Evolutionary conservation across 2,113 vertebrate genomes (phyloP).

Genomic region (Bagarius yarrelli): DNA sequence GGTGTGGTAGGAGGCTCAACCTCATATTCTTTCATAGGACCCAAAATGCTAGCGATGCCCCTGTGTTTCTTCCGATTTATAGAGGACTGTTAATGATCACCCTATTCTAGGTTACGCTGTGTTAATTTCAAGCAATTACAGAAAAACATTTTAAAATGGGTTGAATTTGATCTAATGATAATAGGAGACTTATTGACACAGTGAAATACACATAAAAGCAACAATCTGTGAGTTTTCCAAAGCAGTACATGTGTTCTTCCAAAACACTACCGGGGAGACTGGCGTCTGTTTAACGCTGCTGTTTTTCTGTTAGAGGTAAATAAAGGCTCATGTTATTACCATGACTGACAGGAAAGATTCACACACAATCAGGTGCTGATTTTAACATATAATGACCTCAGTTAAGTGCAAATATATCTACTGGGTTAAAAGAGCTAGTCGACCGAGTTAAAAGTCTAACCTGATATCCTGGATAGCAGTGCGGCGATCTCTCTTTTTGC

Average conservation of each 20-base stretch:
- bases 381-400: too few species aligned
- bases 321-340: not conserved
- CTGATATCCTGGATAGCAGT: conserved; percentile 93
- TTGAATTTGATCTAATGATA: too few species aligned
- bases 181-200: too few species aligned
- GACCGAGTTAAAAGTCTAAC: conserved; percentile 66
- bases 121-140: too few species aligned
- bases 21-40: too few species aligned
- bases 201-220: too few species aligned
- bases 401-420: not conserved
- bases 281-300: not conserved
- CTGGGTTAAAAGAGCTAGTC: not conserved
- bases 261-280: not conserved
- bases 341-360: not conserved
- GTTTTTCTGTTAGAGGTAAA: not conserved
- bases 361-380: not conserved
- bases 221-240: not conserved
- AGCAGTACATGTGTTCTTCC: not conserved
- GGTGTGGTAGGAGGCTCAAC: too few species aligned
- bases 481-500: conserved; percentile 91
- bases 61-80: too few species aligned
- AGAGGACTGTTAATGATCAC: too few species aligned
- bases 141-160: too few species aligned
- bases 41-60: too few species aligned
- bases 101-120: too few species aligned